These are phyloP conservation scores for Urocitellus parryii DNA, from an alignment of 2,113 vertebrate genomes.

Conservation along the genomic window DNA sequence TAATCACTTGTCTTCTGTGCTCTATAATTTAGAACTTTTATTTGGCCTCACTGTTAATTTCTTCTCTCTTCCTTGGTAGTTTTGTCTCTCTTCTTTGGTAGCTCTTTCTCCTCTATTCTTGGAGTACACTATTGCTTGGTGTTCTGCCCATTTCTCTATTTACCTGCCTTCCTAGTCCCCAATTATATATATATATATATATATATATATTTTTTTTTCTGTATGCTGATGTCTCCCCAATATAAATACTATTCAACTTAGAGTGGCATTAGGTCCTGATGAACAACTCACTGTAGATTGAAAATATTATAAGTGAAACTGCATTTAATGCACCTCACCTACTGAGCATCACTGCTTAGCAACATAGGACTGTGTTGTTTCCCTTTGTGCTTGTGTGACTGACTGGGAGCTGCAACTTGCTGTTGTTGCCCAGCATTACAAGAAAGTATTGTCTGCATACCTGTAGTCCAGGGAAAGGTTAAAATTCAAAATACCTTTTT, in stretches of 20 bases:
- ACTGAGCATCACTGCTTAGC: background rate
- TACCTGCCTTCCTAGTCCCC: background rate
- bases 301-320: background rate
- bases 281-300: background rate
- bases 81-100: background rate
- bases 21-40: background rate
- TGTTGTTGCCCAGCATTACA: background rate
- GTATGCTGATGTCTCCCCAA: background rate
- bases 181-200: background rate
- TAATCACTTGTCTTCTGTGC: background rate
- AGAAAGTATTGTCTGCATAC: background rate
- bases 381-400: background rate
- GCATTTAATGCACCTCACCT: background rate
- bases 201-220: background rate
- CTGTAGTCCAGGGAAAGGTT: background rate
- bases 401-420: background rate
- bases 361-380: background rate
- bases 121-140: background rate
- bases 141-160: background rate
- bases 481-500: background rate
- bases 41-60: conserved; percentile 13
- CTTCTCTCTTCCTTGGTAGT: background rate
- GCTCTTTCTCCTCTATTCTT: background rate
- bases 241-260: background rate
- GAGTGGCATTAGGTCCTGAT: background rate